Evolutionary conservation across 2,113 vertebrate species (phyloP).

Genomic region (Psephotus haematonotus): DNA sequence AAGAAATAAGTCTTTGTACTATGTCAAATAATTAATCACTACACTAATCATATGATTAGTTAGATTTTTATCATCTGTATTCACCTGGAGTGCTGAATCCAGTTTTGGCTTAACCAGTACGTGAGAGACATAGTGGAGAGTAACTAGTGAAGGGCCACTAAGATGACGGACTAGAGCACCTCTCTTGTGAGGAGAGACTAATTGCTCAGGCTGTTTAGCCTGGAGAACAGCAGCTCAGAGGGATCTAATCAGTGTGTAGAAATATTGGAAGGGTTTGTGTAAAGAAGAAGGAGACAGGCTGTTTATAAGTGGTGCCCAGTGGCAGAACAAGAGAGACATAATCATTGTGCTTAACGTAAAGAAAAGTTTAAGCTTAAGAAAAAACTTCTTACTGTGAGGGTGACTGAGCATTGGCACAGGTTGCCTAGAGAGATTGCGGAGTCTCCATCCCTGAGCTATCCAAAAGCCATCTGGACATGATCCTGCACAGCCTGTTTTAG

Average conservation of each 20-base stretch:
- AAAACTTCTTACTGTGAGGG: not conserved
- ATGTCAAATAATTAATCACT: not conserved
- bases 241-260: not conserved
- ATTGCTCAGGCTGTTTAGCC: not conserved
- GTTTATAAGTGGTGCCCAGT: not conserved
- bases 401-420: not conserved
- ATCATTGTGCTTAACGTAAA: not conserved
- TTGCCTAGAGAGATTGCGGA: not conserved
- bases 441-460: not conserved
- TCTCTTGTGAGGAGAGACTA: not conserved
- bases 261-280: not conserved
- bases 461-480: not conserved
- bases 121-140: not conserved
- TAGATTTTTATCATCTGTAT: not conserved
- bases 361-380: not conserved
- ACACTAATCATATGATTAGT: not conserved
- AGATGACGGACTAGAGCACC: not conserved
- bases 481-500: not conserved
- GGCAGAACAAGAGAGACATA: not conserved
- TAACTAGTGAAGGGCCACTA: not conserved
- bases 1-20: not conserved
- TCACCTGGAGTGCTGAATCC: not conserved
- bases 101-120: not conserved
- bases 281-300: not conserved
- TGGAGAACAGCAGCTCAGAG: not conserved